A percentile compares a stretch with the other conserved stretches of the same genome.
Conservation (phyloP, 1,140 invertebrate species). For the Ladona fulva region DNA sequence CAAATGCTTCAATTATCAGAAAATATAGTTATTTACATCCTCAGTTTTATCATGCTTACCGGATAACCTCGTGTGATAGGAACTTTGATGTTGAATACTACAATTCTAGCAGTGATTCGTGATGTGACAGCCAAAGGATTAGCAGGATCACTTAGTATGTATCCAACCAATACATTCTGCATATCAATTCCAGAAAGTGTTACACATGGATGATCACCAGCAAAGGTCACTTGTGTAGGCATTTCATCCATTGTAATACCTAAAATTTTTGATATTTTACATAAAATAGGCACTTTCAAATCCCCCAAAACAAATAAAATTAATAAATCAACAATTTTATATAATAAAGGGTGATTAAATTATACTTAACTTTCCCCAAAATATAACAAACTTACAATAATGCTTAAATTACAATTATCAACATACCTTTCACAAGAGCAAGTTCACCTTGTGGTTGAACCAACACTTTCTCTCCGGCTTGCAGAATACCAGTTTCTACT, state of each 20-base stretch:
- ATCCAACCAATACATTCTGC: constrained; percentile 76
- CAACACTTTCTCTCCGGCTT: constrained; percentile 75
- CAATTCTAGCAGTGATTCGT: constrained; percentile 81
- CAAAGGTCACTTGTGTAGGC: constrained; percentile 65
- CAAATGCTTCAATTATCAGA: too few species aligned
- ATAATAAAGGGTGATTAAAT: too few species aligned
- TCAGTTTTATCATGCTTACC: constrained; percentile 38
- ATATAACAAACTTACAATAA: too few species aligned
- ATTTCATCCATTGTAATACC: constrained; percentile 63
- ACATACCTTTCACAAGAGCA: constrained; percentile 59
- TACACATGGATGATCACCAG: constrained; percentile 84
- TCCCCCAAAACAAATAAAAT: background rate
- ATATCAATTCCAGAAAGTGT: constrained; percentile 74
- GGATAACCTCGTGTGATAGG: constrained; percentile 88
- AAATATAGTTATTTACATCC: too few species aligned
- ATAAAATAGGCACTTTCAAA: background rate
- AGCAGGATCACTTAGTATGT: constrained; percentile 71
- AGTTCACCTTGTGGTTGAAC: constrained; percentile 78
- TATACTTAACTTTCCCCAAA: too few species aligned
- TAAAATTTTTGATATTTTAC: constrained; percentile 29
- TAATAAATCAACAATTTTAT: too few species aligned
- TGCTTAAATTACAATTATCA: too few species aligned
- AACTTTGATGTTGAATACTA: constrained; percentile 84
- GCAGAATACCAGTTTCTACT: constrained; percentile 83
- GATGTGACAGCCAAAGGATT: constrained; percentile 68